Percentiles rank a stretch among this genome's conserved stretches.
phyloP scores from a whole-genome alignment of 2,797 vertebrate species.

The Danio choprae region DNA sequence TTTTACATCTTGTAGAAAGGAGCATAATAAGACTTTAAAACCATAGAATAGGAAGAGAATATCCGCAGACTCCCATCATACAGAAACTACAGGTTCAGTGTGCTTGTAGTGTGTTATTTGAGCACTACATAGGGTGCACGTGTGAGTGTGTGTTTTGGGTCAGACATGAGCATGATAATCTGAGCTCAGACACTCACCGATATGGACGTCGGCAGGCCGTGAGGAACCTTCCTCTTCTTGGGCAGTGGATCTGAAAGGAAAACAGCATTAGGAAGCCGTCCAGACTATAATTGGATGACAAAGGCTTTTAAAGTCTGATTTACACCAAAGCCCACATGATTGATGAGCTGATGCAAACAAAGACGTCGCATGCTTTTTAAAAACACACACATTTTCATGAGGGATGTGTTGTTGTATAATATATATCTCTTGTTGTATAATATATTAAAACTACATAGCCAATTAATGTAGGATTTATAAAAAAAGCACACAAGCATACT shows the following conservation, averaged over 20 bases:
- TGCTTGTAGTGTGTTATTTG: neutral
- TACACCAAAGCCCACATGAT: neutral
- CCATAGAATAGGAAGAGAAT: neutral
- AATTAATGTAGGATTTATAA: too few relatives aligned
- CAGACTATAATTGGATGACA: neutral
- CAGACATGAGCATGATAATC: neutral
- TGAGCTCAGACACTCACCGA: conserved; percentile 32
- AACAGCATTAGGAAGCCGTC: conserved; percentile 13
- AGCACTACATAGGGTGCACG: neutral
- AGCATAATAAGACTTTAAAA: too few relatives aligned
- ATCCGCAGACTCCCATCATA: neutral
- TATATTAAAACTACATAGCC: too few relatives aligned
- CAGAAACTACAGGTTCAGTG: neutral
- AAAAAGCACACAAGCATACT: too few relatives aligned
- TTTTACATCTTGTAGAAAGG: too few relatives aligned
- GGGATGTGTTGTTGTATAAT: rapidly evolving
- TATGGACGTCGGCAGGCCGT: conserved; percentile 95
- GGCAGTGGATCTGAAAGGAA: conserved; percentile 84
- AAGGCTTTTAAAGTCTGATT: neutral
- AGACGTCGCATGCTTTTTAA: neutral
- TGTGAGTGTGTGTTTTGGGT: conserved; percentile 8
- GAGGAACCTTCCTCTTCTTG: conserved; percentile 98
- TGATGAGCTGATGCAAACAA: neutral
- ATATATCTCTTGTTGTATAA: too few relatives aligned
- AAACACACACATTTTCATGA: neutral